These are phyloP conservation scores for Pteromalus puparum DNA, from an alignment of 1,140 invertebrate genomes.

Conservation along the genomic window DNA sequence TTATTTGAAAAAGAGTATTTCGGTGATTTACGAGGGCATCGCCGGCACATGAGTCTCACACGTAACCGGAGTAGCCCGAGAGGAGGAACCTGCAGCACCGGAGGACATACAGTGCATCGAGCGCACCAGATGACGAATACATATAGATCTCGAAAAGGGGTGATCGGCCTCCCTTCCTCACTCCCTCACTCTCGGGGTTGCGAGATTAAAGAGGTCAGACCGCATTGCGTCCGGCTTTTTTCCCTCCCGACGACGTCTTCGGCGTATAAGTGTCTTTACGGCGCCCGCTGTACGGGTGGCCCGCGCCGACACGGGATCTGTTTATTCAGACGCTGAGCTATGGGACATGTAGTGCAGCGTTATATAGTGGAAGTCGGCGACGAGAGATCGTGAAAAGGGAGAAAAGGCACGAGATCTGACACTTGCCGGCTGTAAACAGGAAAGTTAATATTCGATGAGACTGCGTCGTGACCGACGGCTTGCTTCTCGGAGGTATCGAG, in stretches of 20 bases:
- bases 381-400: background rate
- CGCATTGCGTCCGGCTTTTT: slow-evolving; percentile 16
- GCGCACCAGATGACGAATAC: slow-evolving; percentile 22
- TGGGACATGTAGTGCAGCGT: slow-evolving; percentile 32
- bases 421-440: slow-evolving; percentile 66
- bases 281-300: slow-evolving; percentile 64
- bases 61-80: slow-evolving; percentile 16
- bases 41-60: background rate
- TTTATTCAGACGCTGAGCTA: slow-evolving; percentile 73
- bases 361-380: background rate
- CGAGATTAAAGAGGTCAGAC: slow-evolving; percentile 31
- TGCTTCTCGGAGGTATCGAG: background rate
- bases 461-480: background rate
- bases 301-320: slow-evolving; percentile 69
- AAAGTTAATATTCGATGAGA: slow-evolving; percentile 61
- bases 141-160: slow-evolving; percentile 18
- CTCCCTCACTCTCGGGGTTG: background rate
- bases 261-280: slow-evolving; percentile 27
- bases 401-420: slow-evolving; percentile 61
- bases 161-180: slow-evolving; percentile 5
- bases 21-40: slow-evolving; percentile 35
- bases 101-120: background rate
- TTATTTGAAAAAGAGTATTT: slow-evolving; percentile 26
- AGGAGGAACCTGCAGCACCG: background rate
- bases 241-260: slow-evolving; percentile 6